Evolutionary conservation across 2,797 vertebrate species (phyloP), one percentile per base, ranked within the genome.

Genomic region (Kryptopterus vitreolus): DNA sequence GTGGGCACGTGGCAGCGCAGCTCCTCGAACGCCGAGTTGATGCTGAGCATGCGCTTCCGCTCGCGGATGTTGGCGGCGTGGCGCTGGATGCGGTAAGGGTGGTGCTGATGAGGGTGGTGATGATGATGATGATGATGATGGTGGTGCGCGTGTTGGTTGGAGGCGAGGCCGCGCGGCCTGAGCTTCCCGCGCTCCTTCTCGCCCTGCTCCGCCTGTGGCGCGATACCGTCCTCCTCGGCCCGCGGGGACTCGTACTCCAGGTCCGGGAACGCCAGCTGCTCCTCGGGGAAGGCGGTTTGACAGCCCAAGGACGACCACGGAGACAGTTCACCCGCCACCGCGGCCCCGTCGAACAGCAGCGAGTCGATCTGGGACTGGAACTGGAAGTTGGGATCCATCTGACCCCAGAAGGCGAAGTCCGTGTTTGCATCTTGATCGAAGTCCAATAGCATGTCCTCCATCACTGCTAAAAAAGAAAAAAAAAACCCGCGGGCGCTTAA

Each of bases 11-110:
- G 93, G 81, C 92, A 86, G n/a, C 94, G 90, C 7, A 94, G 94
- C 84, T 92, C 88, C 15, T 93, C 91, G 6, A 95, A 96, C 69
- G 93, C 94, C 0, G 94, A 90, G 71, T 94, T 95, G 86, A 95
- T 94, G 87, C 90, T 94, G 74, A 94, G 88, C 93, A 94, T 96
- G 84, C 94, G 89, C 86, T 91, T 94, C 78, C 95, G 92, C 90
- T 94, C 94, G 0, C 94, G 89, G 83, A 95, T 88, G 87, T 95
- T 96, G 82, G 95, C 94, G 0, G 93, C 93, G 0, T 93, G 88
- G 15, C 95, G 89, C 90, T 94, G 94, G 81, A 91, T 93, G 83
- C 93, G 91, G 89, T 90, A 90, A 2, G 92, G 92, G 24, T 88
- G 90, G 16, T 91, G 87, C 11, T 79, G 78, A 55, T 63, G 77